Percentiles rank a stretch among this genome's conserved stretches.
phyloP scores from a whole-genome alignment of 1,140 invertebrate species.

The Eupeodes corollae region DNA sequence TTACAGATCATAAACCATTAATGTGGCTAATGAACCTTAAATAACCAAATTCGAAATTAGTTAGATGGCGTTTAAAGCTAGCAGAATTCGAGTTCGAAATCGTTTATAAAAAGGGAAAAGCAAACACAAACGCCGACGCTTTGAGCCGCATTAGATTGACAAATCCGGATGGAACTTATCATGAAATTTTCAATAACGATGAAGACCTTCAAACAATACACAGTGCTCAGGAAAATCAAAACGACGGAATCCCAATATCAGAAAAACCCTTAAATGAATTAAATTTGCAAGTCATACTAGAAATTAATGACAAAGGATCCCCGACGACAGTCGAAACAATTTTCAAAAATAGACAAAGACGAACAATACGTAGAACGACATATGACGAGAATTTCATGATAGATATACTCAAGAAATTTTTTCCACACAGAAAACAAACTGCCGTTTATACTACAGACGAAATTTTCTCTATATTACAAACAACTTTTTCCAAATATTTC shows the following conservation, averaged over 20 bases:
- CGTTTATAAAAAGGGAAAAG: constrained; percentile 29
- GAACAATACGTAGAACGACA: constrained; percentile 3
- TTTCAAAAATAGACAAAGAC: constrained; percentile 8
- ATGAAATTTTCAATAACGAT: background rate
- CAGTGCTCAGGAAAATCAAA: constrained; percentile 1
- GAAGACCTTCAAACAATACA: background rate
- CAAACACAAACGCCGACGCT: constrained; percentile 27
- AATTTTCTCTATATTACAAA: constrained; percentile 4
- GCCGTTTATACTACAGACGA: constrained; percentile 12
- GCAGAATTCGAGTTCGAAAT: constrained; percentile 30
- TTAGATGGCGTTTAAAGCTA: constrained; percentile 15
- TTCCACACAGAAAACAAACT: constrained; percentile 6
- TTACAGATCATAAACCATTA: constrained; percentile 8
- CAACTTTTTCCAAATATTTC: constrained; percentile 7
- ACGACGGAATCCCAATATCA: constrained; percentile 8
- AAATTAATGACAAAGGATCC: constrained; percentile 1
- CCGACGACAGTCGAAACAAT: constrained; percentile 6
- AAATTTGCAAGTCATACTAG: constrained; percentile 8
- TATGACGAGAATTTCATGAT: constrained; percentile 7
- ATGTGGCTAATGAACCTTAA: constrained; percentile 35
- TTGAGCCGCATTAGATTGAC: constrained; percentile 12
- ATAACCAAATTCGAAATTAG: constrained; percentile 19
- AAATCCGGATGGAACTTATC: background rate
- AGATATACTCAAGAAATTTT: constrained; percentile 13
- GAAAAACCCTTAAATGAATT: constrained; percentile 15